phyloP scores from a whole-genome alignment of 2,113 vertebrate genomes.

The Natator depressus region DNA sequence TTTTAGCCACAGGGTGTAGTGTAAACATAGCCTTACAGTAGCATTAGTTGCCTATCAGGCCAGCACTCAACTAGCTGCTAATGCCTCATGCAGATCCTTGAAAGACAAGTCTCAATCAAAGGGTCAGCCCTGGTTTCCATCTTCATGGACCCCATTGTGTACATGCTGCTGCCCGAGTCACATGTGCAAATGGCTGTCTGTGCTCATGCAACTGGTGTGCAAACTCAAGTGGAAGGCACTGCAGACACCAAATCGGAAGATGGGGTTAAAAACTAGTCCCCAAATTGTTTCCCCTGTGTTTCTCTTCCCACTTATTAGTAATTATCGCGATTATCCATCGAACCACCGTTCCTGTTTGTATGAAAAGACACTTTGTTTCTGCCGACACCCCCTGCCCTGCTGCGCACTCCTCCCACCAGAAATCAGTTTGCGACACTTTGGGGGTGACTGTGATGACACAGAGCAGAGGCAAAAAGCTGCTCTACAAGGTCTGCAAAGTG shows the following conservation, averaged over 20 bases:
- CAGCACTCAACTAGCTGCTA: accelerated
- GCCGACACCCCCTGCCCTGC: background rate
- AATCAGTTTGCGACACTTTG: background rate
- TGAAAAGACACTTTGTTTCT: background rate
- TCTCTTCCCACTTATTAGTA: background rate
- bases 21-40: accelerated
- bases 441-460: background rate
- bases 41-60: background rate
- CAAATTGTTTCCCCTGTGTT: background rate
- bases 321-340: background rate
- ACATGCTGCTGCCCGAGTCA: background rate
- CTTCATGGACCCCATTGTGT: background rate
- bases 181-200: background rate
- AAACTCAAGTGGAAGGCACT: background rate
- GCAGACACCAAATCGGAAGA: background rate
- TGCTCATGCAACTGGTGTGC: background rate
- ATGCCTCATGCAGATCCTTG: accelerated
- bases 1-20: too few relatives aligned
- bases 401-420: background rate
- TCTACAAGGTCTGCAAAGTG: background rate
- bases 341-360: background rate
- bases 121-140: accelerated
- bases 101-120: background rate
- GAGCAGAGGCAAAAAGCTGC: background rate
- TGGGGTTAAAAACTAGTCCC: background rate